phyloP scores from a whole-genome alignment of 1,140 invertebrate species.

The Antheraea mylitta region DNA sequence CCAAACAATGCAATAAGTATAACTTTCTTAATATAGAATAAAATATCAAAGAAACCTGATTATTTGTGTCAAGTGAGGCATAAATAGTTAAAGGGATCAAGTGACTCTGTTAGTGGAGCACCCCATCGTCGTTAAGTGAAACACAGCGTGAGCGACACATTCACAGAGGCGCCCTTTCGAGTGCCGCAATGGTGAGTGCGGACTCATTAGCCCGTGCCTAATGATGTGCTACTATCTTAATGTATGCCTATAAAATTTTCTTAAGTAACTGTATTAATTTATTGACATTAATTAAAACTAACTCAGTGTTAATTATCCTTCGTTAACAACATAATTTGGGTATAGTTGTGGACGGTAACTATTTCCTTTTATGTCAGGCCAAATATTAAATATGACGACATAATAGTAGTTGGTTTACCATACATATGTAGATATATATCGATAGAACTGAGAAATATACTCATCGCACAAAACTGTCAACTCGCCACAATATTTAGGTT shows the following conservation, averaged over 20 bases:
- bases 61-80: slow-evolving; percentile 2
- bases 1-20: no score
- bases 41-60: slow-evolving; percentile 4
- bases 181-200: slow-evolving; percentile 19
- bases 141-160: slow-evolving; percentile 15
- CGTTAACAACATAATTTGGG: no score
- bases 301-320: no score
- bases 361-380: no score
- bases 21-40: neutral
- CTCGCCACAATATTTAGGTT: no score
- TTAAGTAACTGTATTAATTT: slow-evolving; percentile 22
- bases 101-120: slow-evolving; percentile 1
- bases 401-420: no score
- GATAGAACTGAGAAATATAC: no score
- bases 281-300: neutral
- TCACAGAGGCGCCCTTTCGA: slow-evolving; percentile 15
- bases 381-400: no score
- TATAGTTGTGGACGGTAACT: no score
- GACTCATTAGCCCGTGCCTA: slow-evolving; percentile 43
- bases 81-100: slow-evolving; percentile 4
- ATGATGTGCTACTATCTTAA: slow-evolving; percentile 39
- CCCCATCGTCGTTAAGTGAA: neutral
- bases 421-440: no score
- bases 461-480: no score
- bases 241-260: slow-evolving; percentile 29